Percentiles rank a stretch among this genome's conserved stretches.
Conservation (phyloP, 2,888 invertebrate genomes). For the Steinernema hermaphroditum region DNA sequence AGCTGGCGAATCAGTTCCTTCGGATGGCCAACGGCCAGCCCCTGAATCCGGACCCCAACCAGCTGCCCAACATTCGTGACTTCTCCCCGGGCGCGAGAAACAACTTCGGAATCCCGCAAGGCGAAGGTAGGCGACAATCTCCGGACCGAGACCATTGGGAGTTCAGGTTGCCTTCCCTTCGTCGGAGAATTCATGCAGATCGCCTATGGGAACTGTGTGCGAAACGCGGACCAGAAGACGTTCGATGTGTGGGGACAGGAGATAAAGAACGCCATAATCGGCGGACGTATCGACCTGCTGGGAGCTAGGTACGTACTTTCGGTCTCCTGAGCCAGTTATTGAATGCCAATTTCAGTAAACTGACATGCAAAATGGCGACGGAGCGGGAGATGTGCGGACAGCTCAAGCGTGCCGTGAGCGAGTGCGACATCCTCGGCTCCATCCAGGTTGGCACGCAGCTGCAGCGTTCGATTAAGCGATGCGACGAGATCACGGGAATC, state of each 20-base stretch:
- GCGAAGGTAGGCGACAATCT: slow-evolving; percentile 49
- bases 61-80: slow-evolving; percentile 47
- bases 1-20: slow-evolving; percentile 14
- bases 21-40: slow-evolving; percentile 31
- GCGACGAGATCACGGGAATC: slow-evolving; percentile 63
- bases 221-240: slow-evolving; percentile 62
- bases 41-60: not conserved
- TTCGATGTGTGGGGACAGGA: slow-evolving; percentile 65
- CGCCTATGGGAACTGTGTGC: slow-evolving; percentile 63
- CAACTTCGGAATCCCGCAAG: slow-evolving; percentile 62
- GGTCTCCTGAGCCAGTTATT: too few relatives aligned
- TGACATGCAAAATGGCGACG: slow-evolving; percentile 63
- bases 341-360: slow-evolving; percentile 60
- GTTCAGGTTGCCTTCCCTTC: slow-evolving; percentile 63
- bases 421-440: slow-evolving; percentile 62
- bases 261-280: slow-evolving; percentile 55
- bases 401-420: slow-evolving; percentile 57
- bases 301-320: slow-evolving; percentile 56
- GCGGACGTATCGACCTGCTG: slow-evolving; percentile 62
- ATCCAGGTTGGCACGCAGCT: slow-evolving; percentile 50
- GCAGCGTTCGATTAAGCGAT: slow-evolving; percentile 55
- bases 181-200: slow-evolving; percentile 65
- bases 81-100: slow-evolving; percentile 54
- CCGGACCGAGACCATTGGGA: not conserved
- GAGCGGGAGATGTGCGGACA: slow-evolving; percentile 65